A percentile compares a stretch with the other conserved stretches of the same genome.
Evolutionary conservation across 1,140 invertebrate genomes (phyloP).

Genomic region (Pseudomyrmex flavicornis): DNA sequence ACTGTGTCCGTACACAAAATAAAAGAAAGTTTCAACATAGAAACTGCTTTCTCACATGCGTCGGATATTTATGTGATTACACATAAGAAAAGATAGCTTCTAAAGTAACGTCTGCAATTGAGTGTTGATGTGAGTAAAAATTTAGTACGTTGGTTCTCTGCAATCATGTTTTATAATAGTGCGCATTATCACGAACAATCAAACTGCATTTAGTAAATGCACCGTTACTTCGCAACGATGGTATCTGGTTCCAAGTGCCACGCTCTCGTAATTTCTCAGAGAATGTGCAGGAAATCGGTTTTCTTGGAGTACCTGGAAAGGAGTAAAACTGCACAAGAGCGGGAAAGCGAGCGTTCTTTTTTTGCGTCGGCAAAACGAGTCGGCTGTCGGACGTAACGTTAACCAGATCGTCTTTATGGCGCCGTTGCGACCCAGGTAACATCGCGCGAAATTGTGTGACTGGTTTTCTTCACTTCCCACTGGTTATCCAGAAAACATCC

Average conservation of each 20-base stretch:
- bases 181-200: background rate
- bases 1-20: background rate
- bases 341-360: background rate
- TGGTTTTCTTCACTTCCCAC: conserved; percentile 38
- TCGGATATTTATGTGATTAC: background rate
- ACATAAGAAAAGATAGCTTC: no score
- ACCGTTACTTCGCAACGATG: background rate
- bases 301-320: background rate
- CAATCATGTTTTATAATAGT: background rate
- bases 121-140: background rate
- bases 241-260: background rate
- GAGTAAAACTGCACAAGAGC: background rate
- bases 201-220: conserved; percentile 13
- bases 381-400: conserved; percentile 24
- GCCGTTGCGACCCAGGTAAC: conserved; percentile 33
- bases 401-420: conserved; percentile 47
- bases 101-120: no score
- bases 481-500: conserved; percentile 41
- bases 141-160: no score
- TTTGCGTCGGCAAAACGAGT: conserved; percentile 18
- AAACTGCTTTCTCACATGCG: background rate
- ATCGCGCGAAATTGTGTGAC: conserved; percentile 5
- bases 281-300: background rate
- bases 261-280: conserved; percentile 8
- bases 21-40: background rate